These are phyloP conservation scores for Atlantisia rogersi DNA, from an alignment of 2,113 vertebrate genomes.

Conservation along the genomic window DNA sequence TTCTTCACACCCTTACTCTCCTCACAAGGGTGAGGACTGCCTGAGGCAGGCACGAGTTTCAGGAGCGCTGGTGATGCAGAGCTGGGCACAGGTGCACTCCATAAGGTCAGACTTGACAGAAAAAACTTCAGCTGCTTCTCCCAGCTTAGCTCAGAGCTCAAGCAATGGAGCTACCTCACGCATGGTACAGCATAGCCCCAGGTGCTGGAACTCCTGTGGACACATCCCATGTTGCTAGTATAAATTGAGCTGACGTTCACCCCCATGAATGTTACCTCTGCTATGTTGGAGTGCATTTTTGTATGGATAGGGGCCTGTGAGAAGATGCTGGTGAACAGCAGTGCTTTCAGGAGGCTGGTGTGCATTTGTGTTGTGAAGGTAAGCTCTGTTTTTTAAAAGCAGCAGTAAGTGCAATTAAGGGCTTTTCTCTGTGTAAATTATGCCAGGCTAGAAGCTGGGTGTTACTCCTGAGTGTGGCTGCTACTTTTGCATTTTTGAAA, in stretches of 20 bases:
- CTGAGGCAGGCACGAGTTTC: not conserved
- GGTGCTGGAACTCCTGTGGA: not conserved
- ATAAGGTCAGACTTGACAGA: not conserved
- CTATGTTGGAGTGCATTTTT: rapidly evolving
- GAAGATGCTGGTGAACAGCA: not conserved
- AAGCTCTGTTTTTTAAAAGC: not conserved
- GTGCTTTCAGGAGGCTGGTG: not conserved
- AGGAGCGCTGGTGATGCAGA: not conserved
- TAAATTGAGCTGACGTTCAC: not conserved
- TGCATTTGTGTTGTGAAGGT: not conserved
- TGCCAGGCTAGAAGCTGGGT: not conserved
- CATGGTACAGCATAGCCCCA: rapidly evolving
- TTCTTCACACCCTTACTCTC: not conserved
- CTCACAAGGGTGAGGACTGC: not conserved
- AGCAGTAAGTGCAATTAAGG: not conserved
- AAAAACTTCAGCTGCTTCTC: not conserved
- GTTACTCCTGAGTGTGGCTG: not conserved
- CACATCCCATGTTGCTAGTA: rapidly evolving
- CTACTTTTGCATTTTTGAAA: not conserved
- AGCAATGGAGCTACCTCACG: not conserved
- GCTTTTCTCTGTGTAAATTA: not conserved
- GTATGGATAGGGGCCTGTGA: not conserved
- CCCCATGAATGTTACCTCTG: not conserved
- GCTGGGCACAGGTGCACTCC: not conserved
- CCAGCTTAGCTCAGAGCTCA: not conserved